Evolutionary conservation across 2,113 vertebrate species (phyloP), one percentile per base, ranked within the genome.

Genomic region (Tychaedon coryphoeus): DNA sequence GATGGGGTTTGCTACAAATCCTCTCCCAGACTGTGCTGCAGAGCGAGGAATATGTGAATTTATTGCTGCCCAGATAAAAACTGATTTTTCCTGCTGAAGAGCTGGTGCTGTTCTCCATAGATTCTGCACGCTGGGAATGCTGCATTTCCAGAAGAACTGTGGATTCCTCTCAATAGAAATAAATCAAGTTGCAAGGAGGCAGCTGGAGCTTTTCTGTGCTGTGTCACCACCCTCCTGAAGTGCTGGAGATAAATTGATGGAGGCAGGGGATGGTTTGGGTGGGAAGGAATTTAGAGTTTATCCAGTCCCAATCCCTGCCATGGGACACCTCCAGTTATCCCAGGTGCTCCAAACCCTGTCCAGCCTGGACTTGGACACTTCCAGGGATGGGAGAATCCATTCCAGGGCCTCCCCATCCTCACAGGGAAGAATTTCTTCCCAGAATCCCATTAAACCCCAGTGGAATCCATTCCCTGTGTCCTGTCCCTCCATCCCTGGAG

Each of bases 361-460:
- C 47, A 29, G 2, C 29, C 47, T 61, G 33, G 5, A 3, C 10
- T 40, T 28, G 56, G 40, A 3, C 40, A 47, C 40, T 78, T 0
- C 65, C 65, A 71, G 57, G 40, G n/a, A 20, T 25, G 6, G 56
- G 19, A 26, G 43, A 86, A 45, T 51, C 72, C 54, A 58, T 86
- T 6, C 53, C 48, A 62, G n/a, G 0, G 4, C 48, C 19, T 62
- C 28, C 5, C 50, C 50, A 48, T 8, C 29, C 58, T 74, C 74
- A 3, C 42, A 56, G 48, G n/a, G 19, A 62, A 18, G 2, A 28
- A 42, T 64, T 56, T 3, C 20, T 31, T 22, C 74, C 42, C 50
- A 26, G 0, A 2, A 19, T 64, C 50, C 57, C 29, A 22, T 7
- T 19, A 8, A 34, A 5, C 17, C 40, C 38, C 13, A 25, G 0